Conservation (phyloP, 1,140 invertebrate species). For the Brachionus koreanus region DNA sequence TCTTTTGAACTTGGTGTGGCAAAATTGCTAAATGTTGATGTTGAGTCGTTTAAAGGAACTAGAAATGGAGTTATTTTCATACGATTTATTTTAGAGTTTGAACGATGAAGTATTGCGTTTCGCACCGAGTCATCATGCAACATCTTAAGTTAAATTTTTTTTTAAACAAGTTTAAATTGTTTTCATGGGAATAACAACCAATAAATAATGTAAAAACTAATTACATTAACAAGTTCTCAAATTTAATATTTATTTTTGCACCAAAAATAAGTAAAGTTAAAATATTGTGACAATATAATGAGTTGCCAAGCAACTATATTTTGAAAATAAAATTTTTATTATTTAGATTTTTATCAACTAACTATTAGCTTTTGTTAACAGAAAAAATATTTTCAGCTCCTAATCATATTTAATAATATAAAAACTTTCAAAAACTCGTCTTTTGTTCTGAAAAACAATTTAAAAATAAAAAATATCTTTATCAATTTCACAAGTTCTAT, state of each 20-base stretch:
- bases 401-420: no score
- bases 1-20: background rate
- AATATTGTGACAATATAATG: background rate
- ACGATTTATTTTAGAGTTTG: slow-evolving; percentile 2
- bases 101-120: slow-evolving; percentile 10
- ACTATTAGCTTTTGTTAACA: background rate
- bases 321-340: background rate
- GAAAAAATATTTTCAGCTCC: no score
- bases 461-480: no score
- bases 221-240: background rate
- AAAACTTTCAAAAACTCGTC: no score
- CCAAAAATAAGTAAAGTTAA: background rate
- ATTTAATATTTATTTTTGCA: background rate
- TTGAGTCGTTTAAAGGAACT: slow-evolving; percentile 6
- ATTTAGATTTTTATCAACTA: background rate
- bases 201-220: slow-evolving; percentile 1
- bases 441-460: no score
- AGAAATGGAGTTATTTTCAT: slow-evolving; percentile 25
- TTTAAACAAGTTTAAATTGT: background rate
- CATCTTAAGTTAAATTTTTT: slow-evolving; percentile 1
- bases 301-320: background rate
- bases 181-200: slow-evolving; percentile 11
- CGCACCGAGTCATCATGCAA: background rate
- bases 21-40: slow-evolving; percentile 3
- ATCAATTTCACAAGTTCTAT: no score